These are phyloP conservation scores for Hypanus sabinus DNA, from an alignment of 2,113 vertebrate genomes.

Conservation along the genomic window DNA sequence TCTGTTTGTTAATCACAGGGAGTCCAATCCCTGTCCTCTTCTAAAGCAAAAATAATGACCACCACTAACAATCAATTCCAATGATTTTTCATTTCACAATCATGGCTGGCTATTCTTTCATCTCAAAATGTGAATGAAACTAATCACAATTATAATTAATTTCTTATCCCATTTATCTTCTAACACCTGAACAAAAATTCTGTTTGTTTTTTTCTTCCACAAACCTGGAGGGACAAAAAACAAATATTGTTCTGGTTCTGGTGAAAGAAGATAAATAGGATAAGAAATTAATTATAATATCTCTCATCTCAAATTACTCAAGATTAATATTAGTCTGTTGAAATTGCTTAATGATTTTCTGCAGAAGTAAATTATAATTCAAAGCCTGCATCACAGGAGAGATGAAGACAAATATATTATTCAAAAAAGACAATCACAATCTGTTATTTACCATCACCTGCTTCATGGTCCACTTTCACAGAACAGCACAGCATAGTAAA, in stretches of 20 bases:
- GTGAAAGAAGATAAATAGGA: neutral
- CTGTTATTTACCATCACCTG: neutral
- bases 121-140: neutral
- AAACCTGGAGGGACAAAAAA: no score
- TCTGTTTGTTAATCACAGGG: no score
- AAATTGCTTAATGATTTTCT: conserved; percentile 6
- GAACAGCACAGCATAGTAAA: no score
- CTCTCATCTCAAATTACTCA: neutral
- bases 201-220: no score
- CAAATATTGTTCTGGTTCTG: neutral
- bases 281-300: neutral
- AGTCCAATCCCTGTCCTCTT: no score
- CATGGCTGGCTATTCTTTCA: neutral
- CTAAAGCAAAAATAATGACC: no score
- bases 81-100: neutral
- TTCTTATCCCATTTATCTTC: no score
- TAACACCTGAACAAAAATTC: no score
- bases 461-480: neutral
- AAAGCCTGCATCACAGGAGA: neutral
- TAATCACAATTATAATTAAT: neutral
- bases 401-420: neutral
- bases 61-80: no score
- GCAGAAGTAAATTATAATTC: neutral
- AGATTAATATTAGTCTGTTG: neutral
- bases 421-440: neutral